Percentiles rank a stretch among this genome's conserved stretches.
phyloP scores from a whole-genome alignment of 2,888 invertebrate genomes.

The Shargacucullia verbasci region DNA sequence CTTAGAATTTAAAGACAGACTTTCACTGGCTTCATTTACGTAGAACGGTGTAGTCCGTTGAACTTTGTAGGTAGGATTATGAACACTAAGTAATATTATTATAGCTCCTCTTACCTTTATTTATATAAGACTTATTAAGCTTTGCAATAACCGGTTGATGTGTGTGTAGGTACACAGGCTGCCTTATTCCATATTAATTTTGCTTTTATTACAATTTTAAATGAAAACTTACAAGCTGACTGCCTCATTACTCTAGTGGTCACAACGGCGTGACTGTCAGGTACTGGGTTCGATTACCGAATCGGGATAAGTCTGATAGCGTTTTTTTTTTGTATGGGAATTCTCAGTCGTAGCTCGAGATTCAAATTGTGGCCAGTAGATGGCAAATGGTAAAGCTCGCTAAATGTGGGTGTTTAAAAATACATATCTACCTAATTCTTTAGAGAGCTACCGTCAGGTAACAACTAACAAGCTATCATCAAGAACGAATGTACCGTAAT shows the following conservation, averaged over 20 bases:
- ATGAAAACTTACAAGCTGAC: neutral
- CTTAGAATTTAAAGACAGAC: slow-evolving; percentile 69
- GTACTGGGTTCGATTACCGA: too few species aligned
- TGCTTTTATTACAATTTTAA: slow-evolving; percentile 3
- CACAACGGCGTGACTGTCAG: too few species aligned
- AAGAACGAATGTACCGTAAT: too few species aligned
- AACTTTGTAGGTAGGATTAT: slow-evolving; percentile 56
- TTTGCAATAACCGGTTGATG: slow-evolving; percentile 24
- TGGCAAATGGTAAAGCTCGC: too few species aligned
- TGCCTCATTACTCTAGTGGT: neutral
- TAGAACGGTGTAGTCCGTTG: slow-evolving; percentile 48
- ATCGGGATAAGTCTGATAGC: too few species aligned
- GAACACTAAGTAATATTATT: slow-evolving; percentile 49
- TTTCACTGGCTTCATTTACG: slow-evolving; percentile 63
- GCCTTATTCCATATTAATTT: slow-evolving; percentile 7
- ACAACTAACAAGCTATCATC: too few species aligned
- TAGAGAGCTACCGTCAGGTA: too few species aligned
- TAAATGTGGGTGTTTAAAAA: too few species aligned
- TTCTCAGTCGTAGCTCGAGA: too few species aligned
- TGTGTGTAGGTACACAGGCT: slow-evolving; percentile 24
- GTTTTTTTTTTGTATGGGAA: too few species aligned
- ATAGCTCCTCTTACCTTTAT: slow-evolving; percentile 25
- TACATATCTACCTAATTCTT: too few species aligned
- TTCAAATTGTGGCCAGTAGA: too few species aligned
- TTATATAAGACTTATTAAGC: slow-evolving; percentile 31